phyloP scores from a whole-genome alignment of 2,797 vertebrate genomes.

The Anomalospiza imberbis region DNA sequence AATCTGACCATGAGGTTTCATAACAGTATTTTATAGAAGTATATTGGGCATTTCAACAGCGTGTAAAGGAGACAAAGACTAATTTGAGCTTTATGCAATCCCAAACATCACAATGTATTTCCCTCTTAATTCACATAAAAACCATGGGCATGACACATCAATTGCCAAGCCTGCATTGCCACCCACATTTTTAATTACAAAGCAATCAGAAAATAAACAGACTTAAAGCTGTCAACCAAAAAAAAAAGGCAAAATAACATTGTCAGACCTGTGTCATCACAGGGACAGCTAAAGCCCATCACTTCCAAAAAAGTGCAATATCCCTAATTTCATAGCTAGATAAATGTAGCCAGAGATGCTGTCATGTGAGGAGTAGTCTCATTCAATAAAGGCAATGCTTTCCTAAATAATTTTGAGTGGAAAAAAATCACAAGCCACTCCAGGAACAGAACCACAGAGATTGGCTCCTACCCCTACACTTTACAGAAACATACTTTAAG shows the following conservation, averaged over 20 bases:
- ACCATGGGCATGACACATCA: background rate
- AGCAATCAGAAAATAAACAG: background rate
- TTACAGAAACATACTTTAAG: fast-evolving
- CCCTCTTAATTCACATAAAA: background rate
- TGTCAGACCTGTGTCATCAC: background rate
- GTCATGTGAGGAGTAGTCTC: background rate
- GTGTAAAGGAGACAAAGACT: background rate
- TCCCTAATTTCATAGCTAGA: background rate
- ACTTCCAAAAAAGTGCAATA: background rate
- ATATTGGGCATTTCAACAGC: background rate
- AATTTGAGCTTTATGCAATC: background rate
- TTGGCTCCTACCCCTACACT: background rate
- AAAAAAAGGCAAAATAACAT: background rate
- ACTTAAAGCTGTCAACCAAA: background rate
- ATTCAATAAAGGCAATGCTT: background rate
- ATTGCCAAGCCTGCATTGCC: background rate
- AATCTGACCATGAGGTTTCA: background rate
- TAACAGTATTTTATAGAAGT: background rate
- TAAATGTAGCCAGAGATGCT: background rate
- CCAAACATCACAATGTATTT: background rate
- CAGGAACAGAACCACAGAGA: background rate
- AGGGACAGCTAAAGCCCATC: background rate
- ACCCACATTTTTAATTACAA: background rate
- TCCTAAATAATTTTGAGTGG: background rate
- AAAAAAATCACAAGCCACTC: background rate